phyloP scores from a whole-genome alignment of 2,113 vertebrate genomes.

The Callipepla squamata region DNA sequence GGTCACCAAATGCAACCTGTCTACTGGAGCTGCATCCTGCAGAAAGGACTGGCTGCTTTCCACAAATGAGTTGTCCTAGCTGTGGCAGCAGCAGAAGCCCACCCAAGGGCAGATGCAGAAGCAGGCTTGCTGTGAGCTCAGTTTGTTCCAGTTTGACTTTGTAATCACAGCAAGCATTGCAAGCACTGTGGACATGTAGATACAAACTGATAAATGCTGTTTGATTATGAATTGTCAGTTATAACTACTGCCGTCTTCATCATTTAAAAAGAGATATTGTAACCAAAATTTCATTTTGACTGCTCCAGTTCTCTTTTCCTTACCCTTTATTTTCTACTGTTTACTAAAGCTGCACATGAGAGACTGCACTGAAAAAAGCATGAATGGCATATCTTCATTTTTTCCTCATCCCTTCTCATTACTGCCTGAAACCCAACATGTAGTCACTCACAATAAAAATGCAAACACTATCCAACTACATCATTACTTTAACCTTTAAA shows the following conservation, averaged over 20 bases:
- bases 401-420: background rate
- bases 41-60: background rate
- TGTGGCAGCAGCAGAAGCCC: background rate
- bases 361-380: background rate
- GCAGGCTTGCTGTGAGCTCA: background rate
- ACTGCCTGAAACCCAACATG: background rate
- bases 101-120: background rate
- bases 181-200: fast-evolving
- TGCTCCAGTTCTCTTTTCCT: background rate
- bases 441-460: background rate
- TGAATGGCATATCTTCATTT: background rate
- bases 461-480: background rate
- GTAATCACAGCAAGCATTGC: background rate
- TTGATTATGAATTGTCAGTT: background rate
- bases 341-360: background rate
- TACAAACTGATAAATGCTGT: background rate
- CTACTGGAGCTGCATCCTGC: fast-evolving
- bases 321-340: background rate
- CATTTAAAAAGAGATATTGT: background rate
- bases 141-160: background rate
- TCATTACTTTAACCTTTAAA: background rate
- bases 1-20: background rate
- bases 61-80: background rate
- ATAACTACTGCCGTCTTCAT: background rate
- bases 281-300: background rate